Evolutionary conservation across 2,888 invertebrate species (phyloP), one percentile per base, ranked within the genome.

Genomic region (Lottia scabra): DNA sequence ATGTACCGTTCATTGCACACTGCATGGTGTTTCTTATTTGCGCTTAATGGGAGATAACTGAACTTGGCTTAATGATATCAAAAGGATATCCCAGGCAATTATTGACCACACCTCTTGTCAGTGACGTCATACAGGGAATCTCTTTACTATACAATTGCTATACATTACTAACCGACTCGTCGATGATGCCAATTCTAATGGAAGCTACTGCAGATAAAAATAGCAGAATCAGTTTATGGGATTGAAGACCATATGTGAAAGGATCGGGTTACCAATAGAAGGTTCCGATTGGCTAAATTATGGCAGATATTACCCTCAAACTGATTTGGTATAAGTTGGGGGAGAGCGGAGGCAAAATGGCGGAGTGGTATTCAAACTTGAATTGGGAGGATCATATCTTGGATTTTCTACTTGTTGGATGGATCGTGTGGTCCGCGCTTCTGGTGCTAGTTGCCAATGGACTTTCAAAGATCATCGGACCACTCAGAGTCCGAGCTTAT

Each of bases 271-370:
- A 80, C 83, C 72, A 78, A 78, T 71, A 78, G 76, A 76, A 73
- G 77, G 72, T 66, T 80, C 75, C 76, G 80, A 85, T 85, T 85
- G 86, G 86, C 77, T 81, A 72, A 77, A 70, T 63, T 73, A 88
- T 89, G 88, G 88, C 87, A 77, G 87, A 89, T 85, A 85, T 89
- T 80, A 88, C 88, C 71, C 77, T 83, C 70, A 80, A 80, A 79
- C 83, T 89, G 81, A 82, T 88, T 80, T 87, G 88, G 87, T 88
- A 88, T 81, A 80, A 83, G 78, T 83, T 89, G 43, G 84, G 85
- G 75, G 88, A 88, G 84, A 84, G 81, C 73, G 83, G 81, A 74
- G 80, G 78, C 81, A 87, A 87, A 80, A 86, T 87, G 87, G 86
- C 85, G 82, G 84, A 85, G 70, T 86, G 86, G 86, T 87, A 86